Percentiles rank a stretch among this genome's conserved stretches.
Conservation (phyloP, 2,888 invertebrate genomes). For the Cryptophagus acutangulus region DNA sequence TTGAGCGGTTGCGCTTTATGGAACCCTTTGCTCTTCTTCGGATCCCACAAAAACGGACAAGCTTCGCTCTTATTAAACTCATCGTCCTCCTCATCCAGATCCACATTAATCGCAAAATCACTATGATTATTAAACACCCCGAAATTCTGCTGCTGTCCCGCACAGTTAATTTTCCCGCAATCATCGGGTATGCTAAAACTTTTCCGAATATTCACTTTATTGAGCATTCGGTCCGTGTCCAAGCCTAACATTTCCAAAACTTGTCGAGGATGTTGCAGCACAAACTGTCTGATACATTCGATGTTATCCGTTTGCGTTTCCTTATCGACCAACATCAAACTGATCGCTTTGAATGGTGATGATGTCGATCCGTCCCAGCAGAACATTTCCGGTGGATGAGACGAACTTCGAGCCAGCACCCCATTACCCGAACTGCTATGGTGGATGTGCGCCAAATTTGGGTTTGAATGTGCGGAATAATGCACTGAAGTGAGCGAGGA, state of each 20-base stretch:
- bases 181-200: slow-evolving; percentile 38
- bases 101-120: slow-evolving; percentile 26
- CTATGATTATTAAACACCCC: slow-evolving; percentile 12
- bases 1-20: slow-evolving; percentile 20
- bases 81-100: slow-evolving; percentile 26
- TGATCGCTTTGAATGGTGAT: slow-evolving; percentile 33
- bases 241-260: slow-evolving; percentile 70
- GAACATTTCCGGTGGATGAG: slow-evolving; percentile 81
- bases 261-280: slow-evolving; percentile 67
- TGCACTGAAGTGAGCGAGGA: slow-evolving; percentile 42
- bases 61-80: slow-evolving; percentile 28
- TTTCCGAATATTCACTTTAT: slow-evolving; percentile 35
- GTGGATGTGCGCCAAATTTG: slow-evolving; percentile 55
- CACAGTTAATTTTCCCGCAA: slow-evolving; percentile 19
- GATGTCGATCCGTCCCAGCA: slow-evolving; percentile 58
- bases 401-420: slow-evolving; percentile 69
- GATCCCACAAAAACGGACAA: slow-evolving; percentile 39
- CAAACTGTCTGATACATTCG: slow-evolving; percentile 59
- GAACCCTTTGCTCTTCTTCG: slow-evolving; percentile 14
- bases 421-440: slow-evolving; percentile 42
- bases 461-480: slow-evolving; percentile 77
- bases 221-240: slow-evolving; percentile 52
- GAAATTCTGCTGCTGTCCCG: slow-evolving; percentile 15
- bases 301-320: slow-evolving; percentile 58
- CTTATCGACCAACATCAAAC: slow-evolving; percentile 32